phyloP scores from a whole-genome alignment of 2,888 invertebrate genomes.

The Watsonalla cultraria region DNA sequence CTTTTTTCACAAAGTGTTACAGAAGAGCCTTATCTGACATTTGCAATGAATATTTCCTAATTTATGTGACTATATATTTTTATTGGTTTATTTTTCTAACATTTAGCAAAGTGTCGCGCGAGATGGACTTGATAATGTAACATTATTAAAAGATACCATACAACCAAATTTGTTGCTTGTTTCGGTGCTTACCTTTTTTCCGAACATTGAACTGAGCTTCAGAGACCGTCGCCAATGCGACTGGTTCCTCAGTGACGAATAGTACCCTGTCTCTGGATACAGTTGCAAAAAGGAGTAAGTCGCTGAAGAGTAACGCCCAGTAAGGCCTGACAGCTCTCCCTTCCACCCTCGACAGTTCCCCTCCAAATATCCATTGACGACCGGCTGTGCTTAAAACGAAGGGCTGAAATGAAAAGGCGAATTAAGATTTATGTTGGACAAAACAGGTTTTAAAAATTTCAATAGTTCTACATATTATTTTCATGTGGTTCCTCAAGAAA shows the following conservation, averaged over 20 bases:
- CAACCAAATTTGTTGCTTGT: too few species aligned
- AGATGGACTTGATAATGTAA: too few species aligned
- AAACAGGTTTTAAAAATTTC: not conserved
- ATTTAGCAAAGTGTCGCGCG: too few species aligned
- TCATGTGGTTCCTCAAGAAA: too few species aligned
- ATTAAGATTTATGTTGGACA: not conserved
- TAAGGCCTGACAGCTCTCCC: conserved; percentile 89
- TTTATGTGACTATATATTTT: too few species aligned
- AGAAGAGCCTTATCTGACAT: too few species aligned
- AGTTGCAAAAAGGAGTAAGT: conserved; percentile 90
- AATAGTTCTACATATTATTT: not conserved
- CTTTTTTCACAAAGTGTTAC: too few species aligned
- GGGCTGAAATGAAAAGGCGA: conserved; percentile 72
- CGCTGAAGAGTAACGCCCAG: conserved; percentile 91
- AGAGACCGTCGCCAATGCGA: conserved; percentile 86
- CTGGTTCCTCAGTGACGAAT: conserved; percentile 92
- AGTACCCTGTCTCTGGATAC: conserved; percentile 91
- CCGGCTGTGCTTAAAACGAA: conserved; percentile 90
- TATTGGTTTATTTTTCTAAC: too few species aligned
- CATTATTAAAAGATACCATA: too few species aligned
- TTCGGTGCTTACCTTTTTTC: conserved; percentile 82
- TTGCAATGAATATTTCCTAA: too few species aligned
- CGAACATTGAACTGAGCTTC: conserved; percentile 92
- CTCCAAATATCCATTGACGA: conserved; percentile 94
- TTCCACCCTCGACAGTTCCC: conserved; percentile 90